Evolutionary conservation across 2,113 vertebrate genomes (phyloP), one percentile per base, ranked within the genome.

Genomic region (Tragelaphus buxtoni): DNA sequence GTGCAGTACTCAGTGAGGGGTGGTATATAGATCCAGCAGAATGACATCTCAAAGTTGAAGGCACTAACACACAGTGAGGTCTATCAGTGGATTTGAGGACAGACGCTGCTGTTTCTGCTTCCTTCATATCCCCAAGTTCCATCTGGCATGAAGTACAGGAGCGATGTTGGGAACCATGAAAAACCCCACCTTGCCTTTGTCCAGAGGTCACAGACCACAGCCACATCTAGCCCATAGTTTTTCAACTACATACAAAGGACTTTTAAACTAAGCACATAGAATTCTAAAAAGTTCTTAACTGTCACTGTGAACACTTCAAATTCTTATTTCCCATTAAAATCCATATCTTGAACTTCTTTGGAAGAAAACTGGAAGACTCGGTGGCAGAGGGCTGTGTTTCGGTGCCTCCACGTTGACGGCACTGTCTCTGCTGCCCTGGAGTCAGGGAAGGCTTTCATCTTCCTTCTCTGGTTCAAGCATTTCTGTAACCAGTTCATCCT

Each of bases 21-120:
- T 0, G 3, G 3, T 0, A 0, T 0, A 0, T 9, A 45, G 42
- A 24, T 56, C 20, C 22, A 35, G n/a, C 3, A 16, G 30, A 49
- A n/a, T 5, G 1, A n/a, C 4, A 22, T 12, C 5, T 24, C 7
- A 32, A 22, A 49, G 14, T 53, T 20, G 45, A 39, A 94, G 45
- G 47, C 26, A 11, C 24, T 16, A 26, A 24, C 3, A 16, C 7
- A 20, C 56, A 42, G 17, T 32, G 30, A 47, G 22, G 4, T 35
- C 9, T 9, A 5, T 22, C 47, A 30, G 28, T 8, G 12, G 26
- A 3, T 22, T 1, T 74, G 58, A 32, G 11, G 28, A 80, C 12
- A 20, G 53, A 2, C 32, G 1, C 2, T 5, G 32, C 16, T 32
- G 3, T 32, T 77, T 88, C 85, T 77, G 3, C 3, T 16, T 45